Evolutionary conservation across 2,888 invertebrate genomes (phyloP).

Genomic region (Hartigia nigra): DNA sequence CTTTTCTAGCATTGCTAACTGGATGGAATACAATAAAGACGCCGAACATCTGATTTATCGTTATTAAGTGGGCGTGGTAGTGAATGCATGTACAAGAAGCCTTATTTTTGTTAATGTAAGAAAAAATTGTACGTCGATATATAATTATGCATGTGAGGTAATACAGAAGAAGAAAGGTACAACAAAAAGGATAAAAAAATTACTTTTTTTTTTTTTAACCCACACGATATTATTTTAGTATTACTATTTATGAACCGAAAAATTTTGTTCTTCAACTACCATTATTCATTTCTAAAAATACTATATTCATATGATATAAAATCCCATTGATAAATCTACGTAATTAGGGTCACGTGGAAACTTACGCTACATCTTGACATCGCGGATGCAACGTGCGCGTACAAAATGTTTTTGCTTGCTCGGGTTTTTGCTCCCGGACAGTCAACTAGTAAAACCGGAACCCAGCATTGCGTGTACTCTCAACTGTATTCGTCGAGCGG

Average conservation of each 20-base stretch:
- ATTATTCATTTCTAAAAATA: background rate
- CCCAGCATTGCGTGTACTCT: background rate
- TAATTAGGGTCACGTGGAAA: background rate
- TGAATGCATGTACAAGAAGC: background rate
- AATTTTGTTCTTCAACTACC: background rate
- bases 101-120: background rate
- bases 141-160: background rate
- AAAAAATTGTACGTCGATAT: background rate
- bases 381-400: background rate
- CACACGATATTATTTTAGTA: background rate
- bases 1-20: background rate
- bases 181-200: too few relatives aligned
- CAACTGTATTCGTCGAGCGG: background rate
- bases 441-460: constrained; percentile 8
- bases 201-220: too few relatives aligned
- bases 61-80: background rate
- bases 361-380: background rate
- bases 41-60: background rate
- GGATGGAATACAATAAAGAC: background rate
- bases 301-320: background rate
- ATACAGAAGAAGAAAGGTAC: too few relatives aligned
- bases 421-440: constrained; percentile 3
- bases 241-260: background rate
- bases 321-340: background rate
- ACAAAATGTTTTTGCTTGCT: background rate